Base-by-base conservation (phyloP, 2,888 invertebrate genomes). In the Melanophora roralis region DNA sequence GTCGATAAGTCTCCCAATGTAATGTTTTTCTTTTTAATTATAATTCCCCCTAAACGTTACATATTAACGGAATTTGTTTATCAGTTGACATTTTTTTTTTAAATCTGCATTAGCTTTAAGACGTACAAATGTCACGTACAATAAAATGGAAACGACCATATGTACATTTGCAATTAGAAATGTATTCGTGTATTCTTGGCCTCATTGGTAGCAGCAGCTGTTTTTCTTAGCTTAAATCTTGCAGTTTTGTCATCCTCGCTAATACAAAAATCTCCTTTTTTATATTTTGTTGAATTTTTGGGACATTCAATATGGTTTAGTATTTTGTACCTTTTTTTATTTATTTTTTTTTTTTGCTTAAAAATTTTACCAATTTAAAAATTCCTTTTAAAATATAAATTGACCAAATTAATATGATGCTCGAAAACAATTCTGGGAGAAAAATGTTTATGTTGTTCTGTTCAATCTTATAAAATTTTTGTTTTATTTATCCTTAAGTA, bases 351-450 rank as follows among this genome's bases (percentile, higher is more conserved):
- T 65, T 55, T 47, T 67, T 34, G 9, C 2, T 1, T 2, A 27
- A 75, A 79, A 81, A 82, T 75, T 84, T 88, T 85, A 86, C 88
- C 89, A 89, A 89, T 89, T 89, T 89, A 89, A 89, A 89, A 88
- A 89, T 89, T 89, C 89, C 89, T 88, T 88, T 88, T 88, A 89
- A 89, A 88, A 89, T 89, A 89, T 89, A 89, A 89, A 89, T 88
- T 87, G 89, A 88, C 88, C 88, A 88, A 89, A 89, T 89, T 89
- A 89, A 89, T 89, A 89, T 88, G 84, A 85, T 83, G 84, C 85
- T 87, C 86, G 64, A 86, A 84, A 85, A 89, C 89, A 89, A 89
- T 89, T 88, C 89, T 89, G 88, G 85, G 88, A 89, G 87, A 89
- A 88, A 86, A 88, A 89, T 89, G 85, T 85, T 85, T 84, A 59